Base-by-base conservation (phyloP, 1,140 invertebrate genomes). In the Maniola jurtina region DNA sequence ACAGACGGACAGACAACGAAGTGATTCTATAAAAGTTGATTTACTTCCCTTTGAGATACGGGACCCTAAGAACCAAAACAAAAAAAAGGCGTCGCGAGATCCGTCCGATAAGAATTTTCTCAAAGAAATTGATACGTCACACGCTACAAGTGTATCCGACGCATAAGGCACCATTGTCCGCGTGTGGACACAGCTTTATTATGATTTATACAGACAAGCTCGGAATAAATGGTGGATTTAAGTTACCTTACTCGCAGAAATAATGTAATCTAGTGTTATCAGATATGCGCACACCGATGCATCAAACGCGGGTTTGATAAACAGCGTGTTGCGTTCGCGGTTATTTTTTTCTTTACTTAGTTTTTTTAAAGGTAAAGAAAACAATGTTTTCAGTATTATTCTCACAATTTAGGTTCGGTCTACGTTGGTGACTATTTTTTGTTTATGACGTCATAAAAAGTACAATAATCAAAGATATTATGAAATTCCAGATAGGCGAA, bases 71-170 rank as follows among this genome's bases (percentile, higher is more conserved):
- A 25, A 25, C 25, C 25, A 4, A 25, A 25, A 25, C 25, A 25
- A 67, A 58, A 47, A n/a, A 59, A 61, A 67, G 57, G 61, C 62
- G 64, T 69, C 63, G 67, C 66, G 45, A 71, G 71, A 75, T 75
- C 63, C 63, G 47, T 61, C 69, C 64, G 72, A 75, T 75, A 75
- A 47, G 42, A 64, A 25, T 48, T 71, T 69, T 71, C 76, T 72
- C 66, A 66, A 70, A 72, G 81, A 79, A 83, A 83, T 83, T 83
- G 79, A 83, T 83, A 83, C 77, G 79, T 81, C 74, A 81, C 64
- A 69, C 72, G 70, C 71, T 72, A 71, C 72, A 62, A 61, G 71
- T 68, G 71, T 68, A 66, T 63, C 67, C 64, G 62, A 68, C 70
- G 71, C 75, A 76, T 81, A 79, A 73, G 66, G 69, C 68, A 71